A percentile compares a stretch with the other conserved stretches of the same genome.
phyloP scores from a whole-genome alignment of 2,113 vertebrate species.

The Tetrao urogallus region DNA sequence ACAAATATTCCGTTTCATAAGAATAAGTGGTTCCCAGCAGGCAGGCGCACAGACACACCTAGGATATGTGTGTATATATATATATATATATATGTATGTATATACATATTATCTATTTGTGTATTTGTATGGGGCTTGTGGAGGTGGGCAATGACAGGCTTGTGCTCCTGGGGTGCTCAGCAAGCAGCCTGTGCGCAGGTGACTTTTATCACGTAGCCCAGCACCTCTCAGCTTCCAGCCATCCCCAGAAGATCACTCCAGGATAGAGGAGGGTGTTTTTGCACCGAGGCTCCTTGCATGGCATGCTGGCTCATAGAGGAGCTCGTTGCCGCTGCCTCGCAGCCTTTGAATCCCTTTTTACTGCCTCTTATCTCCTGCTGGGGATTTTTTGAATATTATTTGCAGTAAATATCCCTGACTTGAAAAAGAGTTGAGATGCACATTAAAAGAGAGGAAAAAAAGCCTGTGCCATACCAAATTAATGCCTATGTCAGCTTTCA shows the following conservation, averaged over 20 bases:
- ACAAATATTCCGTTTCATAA: not conserved
- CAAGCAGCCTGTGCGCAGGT: not conserved
- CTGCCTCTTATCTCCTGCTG: not conserved
- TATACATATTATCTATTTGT: not conserved
- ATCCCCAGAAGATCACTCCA: not conserved
- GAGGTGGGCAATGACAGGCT: not conserved
- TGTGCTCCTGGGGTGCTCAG: not conserved
- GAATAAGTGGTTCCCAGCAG: not conserved
- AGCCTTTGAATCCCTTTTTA: constrained; percentile 16
- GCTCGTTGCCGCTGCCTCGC: not conserved
- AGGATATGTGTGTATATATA: rapidly evolving
- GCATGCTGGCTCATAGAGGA: not conserved
- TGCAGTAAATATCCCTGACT: not conserved
- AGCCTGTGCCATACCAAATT: not conserved
- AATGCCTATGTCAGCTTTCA: constrained; percentile 1
- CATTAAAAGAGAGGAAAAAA: not conserved
- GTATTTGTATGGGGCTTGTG: not conserved
- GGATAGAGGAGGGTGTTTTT: not conserved
- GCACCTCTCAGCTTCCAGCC: not conserved
- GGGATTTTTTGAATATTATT: not conserved
- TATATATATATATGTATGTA: rapidly evolving
- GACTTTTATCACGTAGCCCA: not conserved
- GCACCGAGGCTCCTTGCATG: not conserved
- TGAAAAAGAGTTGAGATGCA: not conserved
- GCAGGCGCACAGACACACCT: not conserved